A percentile compares a stretch with the other conserved stretches of the same genome.
phyloP scores from a whole-genome alignment of 2,113 vertebrate genomes.

The Cyanoderma ruficeps region DNA sequence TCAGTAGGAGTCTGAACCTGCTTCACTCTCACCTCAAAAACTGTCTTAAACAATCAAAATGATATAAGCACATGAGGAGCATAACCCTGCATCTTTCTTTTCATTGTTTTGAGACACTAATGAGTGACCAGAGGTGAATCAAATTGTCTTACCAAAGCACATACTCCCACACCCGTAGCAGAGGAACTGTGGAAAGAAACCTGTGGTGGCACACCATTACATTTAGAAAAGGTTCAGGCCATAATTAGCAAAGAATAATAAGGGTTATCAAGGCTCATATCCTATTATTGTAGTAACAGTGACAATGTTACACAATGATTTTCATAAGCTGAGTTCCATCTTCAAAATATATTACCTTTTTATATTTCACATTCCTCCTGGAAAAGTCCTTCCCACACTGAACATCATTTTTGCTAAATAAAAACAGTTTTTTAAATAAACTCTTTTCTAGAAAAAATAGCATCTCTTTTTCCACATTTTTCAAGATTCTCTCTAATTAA shows the following conservation, averaged over 20 bases:
- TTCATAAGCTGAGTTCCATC: neutral
- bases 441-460: neutral
- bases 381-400: neutral
- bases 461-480: neutral
- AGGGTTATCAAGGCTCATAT: neutral
- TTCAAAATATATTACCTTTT: neutral
- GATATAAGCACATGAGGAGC: fast-evolving
- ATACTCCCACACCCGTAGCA: neutral
- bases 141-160: neutral
- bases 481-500: neutral
- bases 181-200: neutral
- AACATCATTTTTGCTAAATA: neutral
- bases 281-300: neutral
- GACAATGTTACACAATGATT: neutral
- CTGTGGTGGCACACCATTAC: neutral
- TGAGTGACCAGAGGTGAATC: neutral
- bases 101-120: neutral
- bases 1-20: neutral
- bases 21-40: neutral
- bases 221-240: neutral
- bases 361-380: neutral
- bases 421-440: neutral
- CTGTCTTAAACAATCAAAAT: neutral
- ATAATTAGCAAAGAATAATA: neutral
- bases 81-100: neutral